Conservation (phyloP, 2,797 vertebrate genomes). For the Rhinophrynus dorsalis region DNA sequence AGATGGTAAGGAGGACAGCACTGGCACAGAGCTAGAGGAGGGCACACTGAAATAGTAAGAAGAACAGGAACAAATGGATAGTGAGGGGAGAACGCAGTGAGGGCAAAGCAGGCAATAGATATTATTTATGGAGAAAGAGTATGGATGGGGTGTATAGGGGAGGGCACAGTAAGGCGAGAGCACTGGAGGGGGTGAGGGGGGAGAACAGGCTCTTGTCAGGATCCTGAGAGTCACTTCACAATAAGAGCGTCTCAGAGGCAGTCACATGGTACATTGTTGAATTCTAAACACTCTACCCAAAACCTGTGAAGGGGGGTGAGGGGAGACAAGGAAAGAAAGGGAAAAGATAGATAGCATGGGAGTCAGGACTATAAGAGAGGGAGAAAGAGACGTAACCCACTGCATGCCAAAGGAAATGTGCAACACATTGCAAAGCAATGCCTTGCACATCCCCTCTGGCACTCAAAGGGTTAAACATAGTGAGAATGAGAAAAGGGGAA, state of each 20-base stretch:
- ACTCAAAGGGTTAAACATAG: too few relatives aligned
- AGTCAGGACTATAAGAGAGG: not conserved
- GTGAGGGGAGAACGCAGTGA: not conserved
- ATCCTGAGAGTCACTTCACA: constrained; percentile 43
- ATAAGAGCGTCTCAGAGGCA: constrained; percentile 38
- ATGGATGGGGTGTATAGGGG: not conserved
- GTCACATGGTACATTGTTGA: constrained; percentile 45
- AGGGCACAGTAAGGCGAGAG: not conserved
- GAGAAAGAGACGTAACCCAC: not conserved
- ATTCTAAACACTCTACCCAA: constrained; percentile 44
- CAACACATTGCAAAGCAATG: too few relatives aligned
- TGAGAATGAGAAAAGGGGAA: too few relatives aligned
- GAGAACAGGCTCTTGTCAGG: not conserved
- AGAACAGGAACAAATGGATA: not conserved
- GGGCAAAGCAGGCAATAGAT: too few relatives aligned
- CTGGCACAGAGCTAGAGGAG: too few relatives aligned
- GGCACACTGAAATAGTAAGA: not conserved
- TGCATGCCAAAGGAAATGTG: too few relatives aligned
- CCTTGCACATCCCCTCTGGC: too few relatives aligned
- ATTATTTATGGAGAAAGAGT: not conserved
- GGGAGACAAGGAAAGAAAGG: constrained; percentile 12
- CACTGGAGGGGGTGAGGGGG: not conserved
- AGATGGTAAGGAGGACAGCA: too few relatives aligned
- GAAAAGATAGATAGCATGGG: constrained; percentile 23
- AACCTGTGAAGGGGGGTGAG: constrained; percentile 13